A percentile compares a stretch with the other conserved stretches of the same genome.
Conservation (phyloP, 64 coral and sea anemone species). For the Pocillopora verrucosa region DNA sequence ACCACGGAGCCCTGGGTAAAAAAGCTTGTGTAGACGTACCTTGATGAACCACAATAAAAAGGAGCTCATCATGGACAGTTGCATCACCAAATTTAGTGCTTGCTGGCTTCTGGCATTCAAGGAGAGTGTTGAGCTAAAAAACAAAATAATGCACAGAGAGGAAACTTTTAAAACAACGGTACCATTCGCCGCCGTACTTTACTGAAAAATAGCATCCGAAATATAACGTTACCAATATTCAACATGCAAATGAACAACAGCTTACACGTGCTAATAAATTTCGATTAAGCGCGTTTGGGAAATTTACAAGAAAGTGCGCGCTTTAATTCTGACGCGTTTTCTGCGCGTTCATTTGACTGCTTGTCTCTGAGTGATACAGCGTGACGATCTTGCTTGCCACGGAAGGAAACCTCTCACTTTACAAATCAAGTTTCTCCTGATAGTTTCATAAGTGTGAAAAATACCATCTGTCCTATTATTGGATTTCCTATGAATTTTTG, state of each 20-base stretch:
- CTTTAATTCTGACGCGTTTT: too few relatives aligned
- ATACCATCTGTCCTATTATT: not conserved
- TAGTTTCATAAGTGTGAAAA: not conserved
- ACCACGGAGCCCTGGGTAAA: not conserved
- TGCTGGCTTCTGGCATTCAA: conserved; percentile 66
- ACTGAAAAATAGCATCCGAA: not conserved
- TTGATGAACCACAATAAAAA: conserved; percentile 86
- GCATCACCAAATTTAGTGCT: conserved; percentile 28
- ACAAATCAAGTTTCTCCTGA: not conserved
- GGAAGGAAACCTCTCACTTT: not conserved
- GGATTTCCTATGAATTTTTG: not conserved
- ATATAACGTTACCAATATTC: too few relatives aligned
- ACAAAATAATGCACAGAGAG: not conserved
- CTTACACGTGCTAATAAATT: too few relatives aligned
- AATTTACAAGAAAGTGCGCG: too few relatives aligned
- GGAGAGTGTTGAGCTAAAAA: conserved; percentile 58
- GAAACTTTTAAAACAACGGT: not conserved
- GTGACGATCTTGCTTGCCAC: too few relatives aligned
- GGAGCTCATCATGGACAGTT: conserved; percentile 72
- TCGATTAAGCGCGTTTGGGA: too few relatives aligned
- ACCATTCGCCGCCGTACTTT: not conserved
- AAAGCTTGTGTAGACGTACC: conserved; percentile 14
- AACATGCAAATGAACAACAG: too few relatives aligned
- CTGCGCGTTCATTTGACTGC: too few relatives aligned
- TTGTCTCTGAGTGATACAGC: too few relatives aligned